These are phyloP conservation scores for Papilio elwesi DNA, from an alignment of 2,888 invertebrate species.

Conservation along the genomic window DNA sequence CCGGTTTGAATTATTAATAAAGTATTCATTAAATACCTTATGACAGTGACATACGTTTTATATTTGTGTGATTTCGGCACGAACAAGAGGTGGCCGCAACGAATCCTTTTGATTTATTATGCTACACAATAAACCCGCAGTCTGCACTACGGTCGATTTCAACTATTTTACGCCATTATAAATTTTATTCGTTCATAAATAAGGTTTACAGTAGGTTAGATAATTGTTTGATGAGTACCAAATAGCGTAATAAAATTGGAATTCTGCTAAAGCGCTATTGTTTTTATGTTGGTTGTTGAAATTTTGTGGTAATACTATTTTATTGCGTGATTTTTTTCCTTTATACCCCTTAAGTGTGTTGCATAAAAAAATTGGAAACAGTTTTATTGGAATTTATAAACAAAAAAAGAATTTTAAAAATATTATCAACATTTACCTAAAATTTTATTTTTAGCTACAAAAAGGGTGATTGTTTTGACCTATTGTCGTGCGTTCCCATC, in stretches of 20 bases:
- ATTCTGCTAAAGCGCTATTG: conserved; percentile 34
- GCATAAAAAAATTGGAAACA: neutral
- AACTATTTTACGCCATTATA: conserved; percentile 33
- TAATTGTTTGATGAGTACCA: conserved; percentile 4
- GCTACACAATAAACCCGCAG: conserved; percentile 34
- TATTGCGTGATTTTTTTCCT: conserved; percentile 19
- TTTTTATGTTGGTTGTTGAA: conserved; percentile 37
- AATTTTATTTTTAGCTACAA: no score
- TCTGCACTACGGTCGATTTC: conserved; percentile 21
- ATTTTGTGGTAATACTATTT: conserved; percentile 37
- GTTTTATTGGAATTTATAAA: neutral
- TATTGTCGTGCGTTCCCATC: no score
- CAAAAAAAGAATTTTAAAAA: neutral
- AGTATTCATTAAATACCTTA: conserved; percentile 9
- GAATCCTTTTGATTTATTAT: conserved; percentile 41
- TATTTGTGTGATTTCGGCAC: neutral
- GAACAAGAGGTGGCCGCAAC: conserved; percentile 32
- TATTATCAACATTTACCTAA: no score
- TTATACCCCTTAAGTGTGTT: no score
- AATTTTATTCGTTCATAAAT: conserved; percentile 22
- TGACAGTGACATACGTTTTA: neutral
- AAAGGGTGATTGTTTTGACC: no score
- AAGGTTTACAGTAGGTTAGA: conserved; percentile 23
- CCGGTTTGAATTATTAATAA: conserved; percentile 14
- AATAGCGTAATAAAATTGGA: conserved; percentile 28